Percentiles rank a stretch among this genome's conserved stretches.
These are phyloP conservation scores for Rhizomys pruinosus DNA, from an alignment of 2,113 vertebrate genomes.

Conservation along the genomic window DNA sequence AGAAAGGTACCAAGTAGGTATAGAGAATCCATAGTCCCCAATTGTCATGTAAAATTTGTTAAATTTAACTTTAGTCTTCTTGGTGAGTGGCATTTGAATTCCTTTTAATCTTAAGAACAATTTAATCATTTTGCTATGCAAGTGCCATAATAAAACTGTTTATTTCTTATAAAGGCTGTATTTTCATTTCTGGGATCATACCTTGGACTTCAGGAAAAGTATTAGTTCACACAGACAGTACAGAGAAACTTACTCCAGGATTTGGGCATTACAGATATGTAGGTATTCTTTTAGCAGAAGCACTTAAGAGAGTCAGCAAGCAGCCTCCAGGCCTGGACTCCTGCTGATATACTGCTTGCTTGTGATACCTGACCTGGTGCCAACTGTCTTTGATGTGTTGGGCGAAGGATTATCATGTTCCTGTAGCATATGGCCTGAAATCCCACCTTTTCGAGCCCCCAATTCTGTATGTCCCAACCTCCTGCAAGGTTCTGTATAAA, in stretches of 20 bases:
- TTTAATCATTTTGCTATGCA: constrained; percentile 14
- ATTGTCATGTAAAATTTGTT: background rate
- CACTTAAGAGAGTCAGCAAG: no score
- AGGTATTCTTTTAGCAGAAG: no score
- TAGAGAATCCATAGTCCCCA: background rate
- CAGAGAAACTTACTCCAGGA: background rate
- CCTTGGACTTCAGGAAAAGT: constrained; percentile 8
- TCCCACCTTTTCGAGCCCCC: no score
- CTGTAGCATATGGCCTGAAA: no score
- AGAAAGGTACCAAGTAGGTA: background rate
- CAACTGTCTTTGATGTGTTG: no score
- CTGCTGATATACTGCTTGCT: no score
- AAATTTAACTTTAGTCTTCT: constrained; percentile 30
- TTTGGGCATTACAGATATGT: background rate
- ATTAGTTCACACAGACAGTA: constrained; percentile 6
- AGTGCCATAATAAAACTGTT: constrained; percentile 7
- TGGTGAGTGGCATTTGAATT: background rate
- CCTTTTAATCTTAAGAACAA: background rate
- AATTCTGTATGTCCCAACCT: no score
- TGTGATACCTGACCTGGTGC: no score
- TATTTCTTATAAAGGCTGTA: background rate
- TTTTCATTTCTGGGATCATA: constrained; percentile 7
- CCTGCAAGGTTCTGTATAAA: no score
- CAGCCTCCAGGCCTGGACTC: no score
- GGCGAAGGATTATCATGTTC: no score